These are phyloP conservation scores for Pomacea canaliculata DNA, from an alignment of 2,888 invertebrate species.

Conservation along the genomic window DNA sequence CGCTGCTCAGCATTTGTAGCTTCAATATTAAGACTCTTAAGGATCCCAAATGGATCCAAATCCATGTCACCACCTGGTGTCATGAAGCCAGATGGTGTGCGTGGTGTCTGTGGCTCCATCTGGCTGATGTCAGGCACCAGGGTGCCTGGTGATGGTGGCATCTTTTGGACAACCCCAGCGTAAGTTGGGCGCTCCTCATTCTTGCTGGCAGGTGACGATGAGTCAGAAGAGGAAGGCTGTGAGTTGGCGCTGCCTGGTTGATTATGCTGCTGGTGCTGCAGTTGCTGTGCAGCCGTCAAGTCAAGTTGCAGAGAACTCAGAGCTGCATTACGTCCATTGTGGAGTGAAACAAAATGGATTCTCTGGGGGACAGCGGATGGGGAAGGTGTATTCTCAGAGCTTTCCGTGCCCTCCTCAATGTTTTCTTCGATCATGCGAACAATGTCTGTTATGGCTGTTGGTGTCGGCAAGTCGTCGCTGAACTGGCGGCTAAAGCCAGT, in stretches of 20 bases:
- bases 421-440: slow-evolving; percentile 61
- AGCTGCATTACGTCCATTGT: slow-evolving; percentile 24
- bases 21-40: slow-evolving; percentile 62
- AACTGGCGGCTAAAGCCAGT: slow-evolving; percentile 59
- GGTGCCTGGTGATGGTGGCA: slow-evolving; percentile 18
- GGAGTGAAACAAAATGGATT: slow-evolving; percentile 22
- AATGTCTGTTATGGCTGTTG: slow-evolving; percentile 57
- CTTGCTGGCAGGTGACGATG: slow-evolving; percentile 9
- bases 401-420: slow-evolving; percentile 44
- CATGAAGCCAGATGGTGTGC: slow-evolving; percentile 58
- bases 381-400: slow-evolving; percentile 29
- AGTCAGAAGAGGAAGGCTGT: slow-evolving; percentile 37
- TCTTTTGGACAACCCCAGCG: slow-evolving; percentile 42
- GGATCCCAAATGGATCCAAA: slow-evolving; percentile 60
- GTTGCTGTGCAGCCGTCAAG: slow-evolving; percentile 20
- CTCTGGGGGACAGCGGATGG: slow-evolving; percentile 26
- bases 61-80: slow-evolving; percentile 55
- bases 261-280: slow-evolving; percentile 14
- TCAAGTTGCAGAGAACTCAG: slow-evolving; percentile 26
- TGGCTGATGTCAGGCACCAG: slow-evolving; percentile 38
- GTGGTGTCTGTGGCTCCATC: slow-evolving; percentile 56
- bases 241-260: slow-evolving; percentile 28
- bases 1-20: slow-evolving; percentile 4
- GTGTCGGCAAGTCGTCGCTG: slow-evolving; percentile 60
- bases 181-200: slow-evolving; percentile 38